Conservation (phyloP, 2,113 vertebrate genomes). For the Calidris pugnax region DNA sequence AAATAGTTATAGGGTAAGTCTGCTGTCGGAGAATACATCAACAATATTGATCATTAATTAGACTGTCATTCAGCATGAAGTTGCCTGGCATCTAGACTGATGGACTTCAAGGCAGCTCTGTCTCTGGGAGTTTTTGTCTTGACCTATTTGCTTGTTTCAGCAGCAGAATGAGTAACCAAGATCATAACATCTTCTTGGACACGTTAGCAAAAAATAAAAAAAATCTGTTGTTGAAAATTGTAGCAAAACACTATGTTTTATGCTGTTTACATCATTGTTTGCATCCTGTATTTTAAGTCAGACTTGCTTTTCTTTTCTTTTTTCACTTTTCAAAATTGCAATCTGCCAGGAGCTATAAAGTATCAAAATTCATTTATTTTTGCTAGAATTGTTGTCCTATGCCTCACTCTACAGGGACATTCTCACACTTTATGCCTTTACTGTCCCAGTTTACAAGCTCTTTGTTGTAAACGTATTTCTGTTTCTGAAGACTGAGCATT, state of each 20-base stretch:
- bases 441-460: neutral
- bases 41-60: neutral
- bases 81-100: neutral
- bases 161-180: neutral
- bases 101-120: neutral
- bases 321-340: neutral
- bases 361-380: neutral
- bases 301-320: neutral
- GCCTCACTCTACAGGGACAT: neutral
- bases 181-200: neutral
- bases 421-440: neutral
- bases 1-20: neutral
- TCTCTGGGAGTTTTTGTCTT: neutral
- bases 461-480: neutral
- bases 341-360: neutral
- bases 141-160: neutral
- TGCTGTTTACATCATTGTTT: neutral
- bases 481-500: neutral
- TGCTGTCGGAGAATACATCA: neutral
- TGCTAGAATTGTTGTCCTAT: neutral
- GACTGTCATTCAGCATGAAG: neutral
- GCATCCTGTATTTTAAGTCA: neutral
- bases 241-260: neutral
- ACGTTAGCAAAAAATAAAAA: neutral
- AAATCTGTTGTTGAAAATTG: neutral